A percentile compares a stretch with the other conserved stretches of the same genome.
Conservation (phyloP, 2,888 invertebrate genomes). For the Aphodius sticticus region DNA sequence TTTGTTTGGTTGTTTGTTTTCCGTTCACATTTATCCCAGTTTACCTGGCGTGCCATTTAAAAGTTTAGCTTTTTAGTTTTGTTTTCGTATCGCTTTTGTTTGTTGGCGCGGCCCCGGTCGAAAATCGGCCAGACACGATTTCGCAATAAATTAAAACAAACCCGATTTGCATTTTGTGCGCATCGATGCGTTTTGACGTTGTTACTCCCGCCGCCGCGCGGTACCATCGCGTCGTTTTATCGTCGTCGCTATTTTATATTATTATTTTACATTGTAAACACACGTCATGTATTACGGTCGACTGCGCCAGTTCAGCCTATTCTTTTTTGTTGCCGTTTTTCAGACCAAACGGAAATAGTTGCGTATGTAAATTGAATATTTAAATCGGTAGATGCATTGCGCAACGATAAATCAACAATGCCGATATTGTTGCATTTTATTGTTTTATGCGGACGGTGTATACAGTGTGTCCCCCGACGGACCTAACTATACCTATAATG, state of each 20-base stretch:
- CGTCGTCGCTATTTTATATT: background rate
- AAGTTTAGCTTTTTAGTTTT: background rate
- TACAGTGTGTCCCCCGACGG: too few species aligned
- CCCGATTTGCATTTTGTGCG: background rate
- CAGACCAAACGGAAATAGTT: background rate
- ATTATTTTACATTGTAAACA: background rate
- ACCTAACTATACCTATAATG: too few species aligned
- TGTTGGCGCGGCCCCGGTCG: too few species aligned
- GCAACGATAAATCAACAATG: background rate
- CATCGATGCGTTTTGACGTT: background rate
- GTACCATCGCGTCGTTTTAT: background rate
- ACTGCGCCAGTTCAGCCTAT: background rate
- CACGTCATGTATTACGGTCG: background rate
- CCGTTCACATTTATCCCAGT: background rate
- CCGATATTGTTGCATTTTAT: background rate
- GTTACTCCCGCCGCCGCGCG: background rate
- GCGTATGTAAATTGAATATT: background rate
- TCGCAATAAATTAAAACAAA: slow-evolving; percentile 4
- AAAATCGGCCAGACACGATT: background rate
- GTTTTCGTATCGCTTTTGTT: background rate
- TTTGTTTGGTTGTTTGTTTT: slow-evolving; percentile 5
- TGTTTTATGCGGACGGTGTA: background rate
- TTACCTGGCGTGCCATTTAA: background rate
- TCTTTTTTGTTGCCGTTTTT: background rate
- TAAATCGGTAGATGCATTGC: background rate